Conservation (phyloP, 2,113 vertebrate genomes). For the Podiceps cristatus region DNA sequence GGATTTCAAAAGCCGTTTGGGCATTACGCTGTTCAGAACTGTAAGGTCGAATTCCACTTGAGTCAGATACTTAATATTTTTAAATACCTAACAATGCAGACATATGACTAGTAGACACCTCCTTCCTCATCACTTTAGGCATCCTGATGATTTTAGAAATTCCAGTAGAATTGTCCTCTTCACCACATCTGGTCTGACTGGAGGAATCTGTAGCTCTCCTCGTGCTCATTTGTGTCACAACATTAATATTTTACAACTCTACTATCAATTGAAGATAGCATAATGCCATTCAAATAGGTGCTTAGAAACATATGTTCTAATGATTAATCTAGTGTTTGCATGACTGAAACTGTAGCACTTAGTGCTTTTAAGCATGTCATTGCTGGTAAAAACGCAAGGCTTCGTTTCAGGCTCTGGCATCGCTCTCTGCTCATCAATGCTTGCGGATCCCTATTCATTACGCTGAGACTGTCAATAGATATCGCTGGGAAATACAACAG, state of each 20-base stretch:
- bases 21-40: not conserved
- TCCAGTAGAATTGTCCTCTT: not conserved
- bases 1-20: not conserved
- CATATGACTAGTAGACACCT: not conserved
- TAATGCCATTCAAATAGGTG: not conserved
- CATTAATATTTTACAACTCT: not conserved
- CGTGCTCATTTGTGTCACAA: not conserved
- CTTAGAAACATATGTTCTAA: not conserved
- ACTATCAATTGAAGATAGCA: not conserved
- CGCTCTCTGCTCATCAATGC: not conserved
- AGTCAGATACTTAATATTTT: not conserved
- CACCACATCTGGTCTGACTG: not conserved
- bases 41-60: not conserved
- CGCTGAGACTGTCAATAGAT: not conserved
- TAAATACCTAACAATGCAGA: not conserved
- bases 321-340: not conserved
- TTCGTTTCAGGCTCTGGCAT: slow-evolving; percentile 6
- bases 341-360: not conserved
- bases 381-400: not conserved
- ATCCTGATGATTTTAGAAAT: not conserved
- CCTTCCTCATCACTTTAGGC: not conserved
- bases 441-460: not conserved
- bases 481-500: not conserved
- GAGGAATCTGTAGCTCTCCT: not conserved
- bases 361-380: not conserved